Percentiles rank a stretch among this genome's conserved stretches.
Conservation (phyloP, 2,888 invertebrate species). For the Gerris lacustris region DNA sequence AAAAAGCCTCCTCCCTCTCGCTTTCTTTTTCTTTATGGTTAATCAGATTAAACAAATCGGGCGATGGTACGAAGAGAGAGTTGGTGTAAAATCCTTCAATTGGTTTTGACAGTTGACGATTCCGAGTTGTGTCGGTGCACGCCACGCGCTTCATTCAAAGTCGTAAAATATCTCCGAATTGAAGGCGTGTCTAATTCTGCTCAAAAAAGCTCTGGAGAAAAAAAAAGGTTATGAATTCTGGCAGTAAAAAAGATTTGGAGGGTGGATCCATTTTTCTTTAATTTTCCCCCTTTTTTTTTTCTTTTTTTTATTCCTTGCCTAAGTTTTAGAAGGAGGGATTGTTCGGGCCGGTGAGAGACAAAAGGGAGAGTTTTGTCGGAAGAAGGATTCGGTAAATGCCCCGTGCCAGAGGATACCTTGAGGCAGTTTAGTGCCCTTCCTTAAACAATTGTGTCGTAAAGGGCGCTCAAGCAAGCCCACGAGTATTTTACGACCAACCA, state of each 20-base stretch:
- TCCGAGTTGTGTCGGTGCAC: not conserved
- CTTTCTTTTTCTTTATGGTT: not conserved
- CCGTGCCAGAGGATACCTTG: not conserved
- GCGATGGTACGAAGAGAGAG: not conserved
- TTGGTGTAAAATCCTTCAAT: not conserved
- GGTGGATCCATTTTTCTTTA: conserved; percentile 1
- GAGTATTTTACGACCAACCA: conserved; percentile 1
- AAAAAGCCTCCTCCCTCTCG: not conserved
- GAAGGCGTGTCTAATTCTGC: conserved; percentile 5
- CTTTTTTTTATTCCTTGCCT: not conserved
- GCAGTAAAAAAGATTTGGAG: conserved; percentile 2
- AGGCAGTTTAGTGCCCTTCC: not conserved
- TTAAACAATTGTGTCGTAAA: conserved; percentile 5
- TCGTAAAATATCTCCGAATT: not conserved
- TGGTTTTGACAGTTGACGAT: conserved; percentile 5
- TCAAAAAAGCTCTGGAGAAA: not conserved
- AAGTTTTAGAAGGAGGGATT: not conserved
- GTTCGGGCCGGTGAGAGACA: not conserved
- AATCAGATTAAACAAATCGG: conserved; percentile 1
- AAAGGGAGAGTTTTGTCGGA: not conserved
- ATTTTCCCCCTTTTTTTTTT: not conserved
- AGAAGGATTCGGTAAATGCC: not conserved
- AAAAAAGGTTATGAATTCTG: not conserved
- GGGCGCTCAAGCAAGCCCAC: not conserved
- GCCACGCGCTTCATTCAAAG: not conserved